Conservation (phyloP, 2,888 invertebrate species). For the Yponomeuta cagnagella region DNA sequence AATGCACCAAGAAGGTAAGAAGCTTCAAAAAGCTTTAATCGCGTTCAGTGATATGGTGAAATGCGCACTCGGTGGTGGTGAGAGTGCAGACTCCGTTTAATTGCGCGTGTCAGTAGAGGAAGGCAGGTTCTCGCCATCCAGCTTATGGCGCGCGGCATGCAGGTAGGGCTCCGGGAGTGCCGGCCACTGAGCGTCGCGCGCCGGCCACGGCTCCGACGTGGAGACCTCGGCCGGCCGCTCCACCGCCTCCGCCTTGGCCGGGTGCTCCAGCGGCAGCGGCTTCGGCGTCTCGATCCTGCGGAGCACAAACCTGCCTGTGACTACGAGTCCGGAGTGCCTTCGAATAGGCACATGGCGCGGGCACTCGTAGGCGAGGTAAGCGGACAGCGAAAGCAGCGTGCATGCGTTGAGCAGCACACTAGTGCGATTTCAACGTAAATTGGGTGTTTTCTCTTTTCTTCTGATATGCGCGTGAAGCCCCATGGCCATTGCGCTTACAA, state of each 20-base stretch:
- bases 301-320: neutral
- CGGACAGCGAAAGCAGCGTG: too few relatives aligned
- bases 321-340: neutral
- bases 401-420: too few relatives aligned
- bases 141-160: constrained; percentile 60
- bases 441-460: too few relatives aligned
- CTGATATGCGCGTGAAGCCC: too few relatives aligned
- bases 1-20: too few relatives aligned
- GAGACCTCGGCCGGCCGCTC: constrained; percentile 68
- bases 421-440: too few relatives aligned
- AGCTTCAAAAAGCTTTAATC: too few relatives aligned
- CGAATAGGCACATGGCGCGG: neutral
- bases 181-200: constrained; percentile 50
- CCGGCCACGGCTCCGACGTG: constrained; percentile 56
- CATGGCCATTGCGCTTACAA: too few relatives aligned
- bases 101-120: constrained; percentile 69
- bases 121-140: constrained; percentile 65
- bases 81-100: constrained; percentile 56
- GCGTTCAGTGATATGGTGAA: neutral
- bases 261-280: constrained; percentile 59
- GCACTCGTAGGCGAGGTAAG: too few relatives aligned
- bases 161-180: constrained; percentile 59
- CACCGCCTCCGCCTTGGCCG: constrained; percentile 38
- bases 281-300: constrained; percentile 67
- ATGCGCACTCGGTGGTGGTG: neutral